These are phyloP conservation scores for Macquaria ambigua DNA, from an alignment of 2,113 vertebrate genomes.

Conservation along the genomic window DNA sequence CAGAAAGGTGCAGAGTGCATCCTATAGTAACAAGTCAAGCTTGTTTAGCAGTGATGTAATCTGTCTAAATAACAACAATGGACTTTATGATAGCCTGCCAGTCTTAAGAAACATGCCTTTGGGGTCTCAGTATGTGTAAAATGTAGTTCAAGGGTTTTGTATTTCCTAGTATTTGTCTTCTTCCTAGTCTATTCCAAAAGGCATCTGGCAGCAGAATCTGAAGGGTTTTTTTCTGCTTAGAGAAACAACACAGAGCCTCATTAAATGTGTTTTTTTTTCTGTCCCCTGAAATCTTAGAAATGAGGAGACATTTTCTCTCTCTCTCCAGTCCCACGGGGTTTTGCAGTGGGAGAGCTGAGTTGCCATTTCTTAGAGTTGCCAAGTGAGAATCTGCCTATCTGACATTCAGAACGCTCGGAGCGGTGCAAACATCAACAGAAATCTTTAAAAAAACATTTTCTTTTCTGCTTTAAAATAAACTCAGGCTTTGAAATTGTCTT, in stretches of 20 bases:
- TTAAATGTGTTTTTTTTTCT: constrained; percentile 56
- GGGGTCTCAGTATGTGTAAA: constrained; percentile 26
- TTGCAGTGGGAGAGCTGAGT: constrained; percentile 52
- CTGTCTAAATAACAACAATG: constrained; percentile 34
- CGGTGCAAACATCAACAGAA: constrained; percentile 61
- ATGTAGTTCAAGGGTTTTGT: constrained; percentile 24
- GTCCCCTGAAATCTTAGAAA: constrained; percentile 59
- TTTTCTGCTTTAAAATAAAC: constrained; percentile 35
- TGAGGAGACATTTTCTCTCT: constrained; percentile 46
- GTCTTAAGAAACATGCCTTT: constrained; percentile 33
- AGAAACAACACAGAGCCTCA: constrained; percentile 49
- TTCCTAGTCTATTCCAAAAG: constrained; percentile 7
- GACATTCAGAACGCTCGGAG: constrained; percentile 52
- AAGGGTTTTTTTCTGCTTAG: constrained; percentile 21
- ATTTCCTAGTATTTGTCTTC: constrained; percentile 26
- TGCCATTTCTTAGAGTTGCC: constrained; percentile 59
- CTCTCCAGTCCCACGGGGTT: constrained; percentile 51
- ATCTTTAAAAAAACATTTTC: constrained; percentile 6
- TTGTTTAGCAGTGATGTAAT: constrained; percentile 46
- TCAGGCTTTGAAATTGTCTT: constrained; percentile 33
- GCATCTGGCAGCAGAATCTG: constrained; percentile 34
- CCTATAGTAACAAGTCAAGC: constrained; percentile 5
- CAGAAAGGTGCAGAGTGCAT: constrained; percentile 17
- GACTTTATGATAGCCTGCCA: constrained; percentile 28
- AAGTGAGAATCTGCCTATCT: constrained; percentile 66